Percentiles rank a stretch among this genome's conserved stretches.
Evolutionary conservation across 2,888 invertebrate genomes (phyloP).

Genomic region (Orthosia gracilis): DNA sequence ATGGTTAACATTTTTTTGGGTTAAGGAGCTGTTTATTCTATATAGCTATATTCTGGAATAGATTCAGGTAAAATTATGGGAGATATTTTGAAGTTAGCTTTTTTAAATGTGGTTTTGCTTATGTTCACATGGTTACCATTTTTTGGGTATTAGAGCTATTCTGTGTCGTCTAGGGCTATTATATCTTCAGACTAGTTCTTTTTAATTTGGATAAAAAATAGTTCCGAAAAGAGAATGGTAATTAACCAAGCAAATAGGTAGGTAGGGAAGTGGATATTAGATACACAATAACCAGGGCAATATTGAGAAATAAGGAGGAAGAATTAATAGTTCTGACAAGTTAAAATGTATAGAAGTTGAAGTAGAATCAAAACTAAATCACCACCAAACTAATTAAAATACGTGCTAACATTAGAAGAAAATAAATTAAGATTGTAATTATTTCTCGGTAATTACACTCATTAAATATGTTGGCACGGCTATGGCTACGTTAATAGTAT

Average conservation of each 20-base stretch:
- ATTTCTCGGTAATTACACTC: slow-evolving; percentile 19
- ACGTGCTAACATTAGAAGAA: slow-evolving; percentile 36
- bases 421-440: slow-evolving; percentile 39
- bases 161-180: too few relatives aligned
- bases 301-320: not conserved
- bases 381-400: slow-evolving; percentile 35
- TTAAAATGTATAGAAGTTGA: not conserved
- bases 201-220: too few relatives aligned
- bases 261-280: not conserved
- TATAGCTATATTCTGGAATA: too few relatives aligned
- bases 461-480: slow-evolving; percentile 54
- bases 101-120: too few relatives aligned
- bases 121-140: not conserved
- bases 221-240: not conserved
- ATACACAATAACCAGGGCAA: too few relatives aligned
- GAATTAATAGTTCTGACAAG: not conserved
- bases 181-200: too few relatives aligned
- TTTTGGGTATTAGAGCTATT: not conserved
- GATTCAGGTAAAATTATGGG: too few relatives aligned
- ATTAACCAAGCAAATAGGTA: not conserved
- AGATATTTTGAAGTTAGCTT: too few relatives aligned
- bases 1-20: too few relatives aligned
- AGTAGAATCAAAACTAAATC: slow-evolving; percentile 25
- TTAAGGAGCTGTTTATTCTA: too few relatives aligned
- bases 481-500: slow-evolving; percentile 37